Evolutionary conservation across 2,888 invertebrate species (phyloP), one percentile per base, ranked within the genome.

Genomic region (Emmelina monodactyla): DNA sequence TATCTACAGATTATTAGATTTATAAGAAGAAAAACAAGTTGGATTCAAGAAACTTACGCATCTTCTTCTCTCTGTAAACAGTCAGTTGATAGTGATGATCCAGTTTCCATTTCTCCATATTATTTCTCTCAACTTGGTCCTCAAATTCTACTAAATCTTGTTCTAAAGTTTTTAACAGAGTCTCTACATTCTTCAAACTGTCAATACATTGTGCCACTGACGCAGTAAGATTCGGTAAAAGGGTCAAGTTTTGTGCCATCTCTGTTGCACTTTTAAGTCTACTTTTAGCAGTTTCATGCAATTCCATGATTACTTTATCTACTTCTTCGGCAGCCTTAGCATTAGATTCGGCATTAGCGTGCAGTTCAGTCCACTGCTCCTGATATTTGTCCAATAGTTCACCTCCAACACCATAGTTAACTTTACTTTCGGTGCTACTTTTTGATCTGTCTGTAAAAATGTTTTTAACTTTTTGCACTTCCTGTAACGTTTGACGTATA

Each of bases 81-180:
- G 85, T 83, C 35, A 91, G 71, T 44, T 89, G 88, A 53, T 87
- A 87, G 45, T 85, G 79, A 53, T 90, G 89, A 51, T 89, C 87
- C 29, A 86, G 56, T 59, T 89, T 88, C 66, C 85, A 83, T 52
- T 83, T 86, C 51, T 89, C 85, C 55, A 89, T 81, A 43, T 88
- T 88, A 41, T 85, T 79, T 41, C 83, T 83, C 52, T 90, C 89
- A 10, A 89, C 83, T 38, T 87, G 58, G 51, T 88, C 85, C 55
- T 90, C 88, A 40, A 89, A 79, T 34, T 83, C 75, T 7, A 85
- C 68, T 32, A 90, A 55, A 25, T 85, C 83, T 14, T 81, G 78
- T 56, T 90, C 89, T 1, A 88, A 85, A 43, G 82, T 82, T 40
- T 84, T 84, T 44, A 88, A 80, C 30, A 83, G 56, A 32, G 62